Conservation (phyloP, 2,797 vertebrate genomes). For the Acrossocheilus wenchowensis region DNA sequence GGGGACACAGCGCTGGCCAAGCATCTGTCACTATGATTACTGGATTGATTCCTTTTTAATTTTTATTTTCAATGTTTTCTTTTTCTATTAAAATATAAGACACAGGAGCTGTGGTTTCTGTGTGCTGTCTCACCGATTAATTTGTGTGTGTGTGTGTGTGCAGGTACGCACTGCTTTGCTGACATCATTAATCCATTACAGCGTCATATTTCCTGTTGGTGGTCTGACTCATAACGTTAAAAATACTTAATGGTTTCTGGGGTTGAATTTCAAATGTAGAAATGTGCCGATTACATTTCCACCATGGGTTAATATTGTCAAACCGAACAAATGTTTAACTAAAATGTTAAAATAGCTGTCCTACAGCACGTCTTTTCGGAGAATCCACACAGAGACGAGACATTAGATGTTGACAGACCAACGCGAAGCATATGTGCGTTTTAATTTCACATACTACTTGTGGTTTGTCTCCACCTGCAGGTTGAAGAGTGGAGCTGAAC, state of each 20-base stretch:
- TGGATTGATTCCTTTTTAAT: slow-evolving; percentile 71
- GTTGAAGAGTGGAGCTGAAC: not conserved
- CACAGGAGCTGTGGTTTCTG: slow-evolving; percentile 66
- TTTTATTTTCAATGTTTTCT: slow-evolving; percentile 76
- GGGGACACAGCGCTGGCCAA: slow-evolving; percentile 68
- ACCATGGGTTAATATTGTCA: not conserved
- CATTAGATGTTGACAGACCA: not conserved
- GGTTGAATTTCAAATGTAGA: slow-evolving; percentile 2
- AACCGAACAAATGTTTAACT: not conserved
- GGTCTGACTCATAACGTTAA: slow-evolving; percentile 51
- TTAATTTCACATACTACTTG: slow-evolving; percentile 9
- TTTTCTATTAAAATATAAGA: slow-evolving; percentile 84
- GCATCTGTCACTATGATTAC: slow-evolving; percentile 69
- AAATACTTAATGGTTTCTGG: slow-evolving; percentile 35
- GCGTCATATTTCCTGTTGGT: slow-evolving; percentile 65
- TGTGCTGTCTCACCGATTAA: slow-evolving; percentile 8
- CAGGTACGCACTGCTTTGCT: slow-evolving; percentile 56
- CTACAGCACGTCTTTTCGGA: not conserved
- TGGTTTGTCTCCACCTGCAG: slow-evolving; percentile 65
- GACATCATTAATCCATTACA: slow-evolving; percentile 54
- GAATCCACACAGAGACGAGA: not conserved
- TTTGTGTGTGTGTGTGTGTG: not conserved
- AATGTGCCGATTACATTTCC: not conserved
- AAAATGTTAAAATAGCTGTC: not conserved
- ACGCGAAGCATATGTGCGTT: not conserved